phyloP scores from a whole-genome alignment of 1,140 invertebrate genomes.

The Diachasma alloeum region DNA sequence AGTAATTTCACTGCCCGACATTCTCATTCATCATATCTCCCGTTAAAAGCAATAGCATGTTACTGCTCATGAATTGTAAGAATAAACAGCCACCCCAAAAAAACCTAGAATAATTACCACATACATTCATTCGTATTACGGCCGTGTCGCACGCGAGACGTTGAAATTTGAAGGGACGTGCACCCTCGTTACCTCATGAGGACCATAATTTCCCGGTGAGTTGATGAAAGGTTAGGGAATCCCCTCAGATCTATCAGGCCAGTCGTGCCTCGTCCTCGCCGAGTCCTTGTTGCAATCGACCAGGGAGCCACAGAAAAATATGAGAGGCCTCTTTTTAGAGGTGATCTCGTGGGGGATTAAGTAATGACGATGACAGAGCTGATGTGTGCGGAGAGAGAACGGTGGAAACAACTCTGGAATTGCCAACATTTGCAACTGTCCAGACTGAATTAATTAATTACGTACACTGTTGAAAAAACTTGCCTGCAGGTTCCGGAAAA shows the following conservation, averaged over 20 bases:
- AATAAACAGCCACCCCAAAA: background rate
- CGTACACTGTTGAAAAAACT: too few relatives aligned
- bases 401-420: too few relatives aligned
- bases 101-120: background rate
- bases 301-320: background rate
- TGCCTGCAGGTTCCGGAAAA: too few relatives aligned
- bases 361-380: background rate
- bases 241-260: slow-evolving; percentile 14
- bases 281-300: background rate
- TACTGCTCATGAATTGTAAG: background rate
- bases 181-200: background rate
- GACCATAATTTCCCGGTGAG: slow-evolving; percentile 25
- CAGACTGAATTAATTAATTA: too few relatives aligned
- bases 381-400: background rate
- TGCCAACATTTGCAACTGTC: too few relatives aligned
- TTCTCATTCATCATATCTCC: background rate
- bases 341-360: background rate
- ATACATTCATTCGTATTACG: background rate
- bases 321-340: background rate
- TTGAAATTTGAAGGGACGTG: slow-evolving; percentile 6
- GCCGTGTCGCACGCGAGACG: slow-evolving; percentile 16
- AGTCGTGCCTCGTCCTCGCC: background rate
- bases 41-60: background rate
- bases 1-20: background rate
- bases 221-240: slow-evolving; percentile 27